Base-by-base conservation (phyloP, 2,797 vertebrate species). In the Sebastes oblongus region DNA sequence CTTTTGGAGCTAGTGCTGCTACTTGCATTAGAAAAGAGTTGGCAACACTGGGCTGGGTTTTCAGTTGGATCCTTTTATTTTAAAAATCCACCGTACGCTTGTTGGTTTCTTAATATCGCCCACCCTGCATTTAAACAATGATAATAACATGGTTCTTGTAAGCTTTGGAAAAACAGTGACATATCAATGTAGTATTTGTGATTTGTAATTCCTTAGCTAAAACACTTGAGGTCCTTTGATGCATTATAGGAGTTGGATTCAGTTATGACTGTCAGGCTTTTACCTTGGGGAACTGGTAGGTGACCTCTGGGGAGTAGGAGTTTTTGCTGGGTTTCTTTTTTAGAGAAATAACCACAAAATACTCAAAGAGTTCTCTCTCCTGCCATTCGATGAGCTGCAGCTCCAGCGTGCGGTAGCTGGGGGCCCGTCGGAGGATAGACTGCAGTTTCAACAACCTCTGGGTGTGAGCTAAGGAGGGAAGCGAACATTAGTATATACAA, bases 221-320 rank as follows among this genome's bases (percentile, higher is more conserved):
- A 79, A 50, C n/a, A 75, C 20, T 56, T 42, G 7, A 50, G 3
- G 11, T 46, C n/a, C 22, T 52, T 50, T 8, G 12, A 29, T 36
- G 6, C 13, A 71, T 72, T 62, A 61, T 8, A 20, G 3, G 2
- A 22, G 8, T 32, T 24, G 20, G 32, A 59, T 72, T 71, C 6
- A 72, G 34, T 50, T 39, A 60, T 1, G 2, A 42, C 60, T 58
- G 13, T 64, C 55, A 29, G 34, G 68, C n/a, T n/a, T 83, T 96
- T 95, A 99, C 98, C 98, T 99, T 99, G 62, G 98, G 98, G 92
- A 99, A 99, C 90, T 99, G 98, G 93, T 99, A 99, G 14, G 98
- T 97, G 92, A 99, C 98, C 89, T 99, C 98, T 1, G 98, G 97
- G 66, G 96, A 94, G 90, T 97, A 99, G 34, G 97, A 97, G 92